phyloP scores from a whole-genome alignment of 1,140 invertebrate genomes.

The Heliconius melpomene region DNA sequence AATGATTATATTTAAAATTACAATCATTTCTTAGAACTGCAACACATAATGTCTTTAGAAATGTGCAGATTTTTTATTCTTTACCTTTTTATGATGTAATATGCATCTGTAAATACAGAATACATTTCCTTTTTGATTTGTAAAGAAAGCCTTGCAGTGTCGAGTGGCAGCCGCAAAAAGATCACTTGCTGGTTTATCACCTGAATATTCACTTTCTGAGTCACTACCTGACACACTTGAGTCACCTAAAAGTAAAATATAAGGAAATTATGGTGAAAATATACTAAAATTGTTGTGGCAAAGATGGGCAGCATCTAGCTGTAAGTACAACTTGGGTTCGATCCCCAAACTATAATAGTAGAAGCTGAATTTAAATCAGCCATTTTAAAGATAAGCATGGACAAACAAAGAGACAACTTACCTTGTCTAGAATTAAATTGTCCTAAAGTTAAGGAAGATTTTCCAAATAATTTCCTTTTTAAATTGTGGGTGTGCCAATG shows the following conservation, averaged over 20 bases:
- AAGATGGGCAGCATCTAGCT: too few relatives aligned
- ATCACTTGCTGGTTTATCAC: conserved; percentile 80
- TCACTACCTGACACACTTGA: conserved; percentile 90
- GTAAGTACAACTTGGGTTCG: too few relatives aligned
- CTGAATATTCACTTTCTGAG: conserved; percentile 81
- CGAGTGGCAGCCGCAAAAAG: conserved; percentile 81
- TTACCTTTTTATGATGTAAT: conserved; percentile 85
- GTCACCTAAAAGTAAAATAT: conserved; percentile 75
- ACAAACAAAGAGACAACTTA: conserved; percentile 27
- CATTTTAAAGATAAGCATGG: too few relatives aligned
- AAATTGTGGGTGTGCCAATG: conserved; percentile 79
- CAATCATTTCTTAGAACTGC: too few relatives aligned
- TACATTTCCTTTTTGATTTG: conserved; percentile 85
- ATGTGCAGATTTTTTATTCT: background rate
- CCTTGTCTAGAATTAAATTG: conserved; percentile 73
- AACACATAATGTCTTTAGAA: too few relatives aligned
- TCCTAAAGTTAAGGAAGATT: conserved; percentile 58
- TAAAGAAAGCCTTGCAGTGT: conserved; percentile 88
- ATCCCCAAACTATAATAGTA: too few relatives aligned
- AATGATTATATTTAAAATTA: too few relatives aligned
- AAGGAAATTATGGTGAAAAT: background rate
- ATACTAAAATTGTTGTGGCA: background rate
- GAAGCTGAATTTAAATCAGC: too few relatives aligned
- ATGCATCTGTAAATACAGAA: conserved; percentile 88
- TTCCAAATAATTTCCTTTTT: conserved; percentile 76